Evolutionary conservation across 1,140 invertebrate genomes (phyloP).

Genomic region (Brachionus angularis): DNA sequence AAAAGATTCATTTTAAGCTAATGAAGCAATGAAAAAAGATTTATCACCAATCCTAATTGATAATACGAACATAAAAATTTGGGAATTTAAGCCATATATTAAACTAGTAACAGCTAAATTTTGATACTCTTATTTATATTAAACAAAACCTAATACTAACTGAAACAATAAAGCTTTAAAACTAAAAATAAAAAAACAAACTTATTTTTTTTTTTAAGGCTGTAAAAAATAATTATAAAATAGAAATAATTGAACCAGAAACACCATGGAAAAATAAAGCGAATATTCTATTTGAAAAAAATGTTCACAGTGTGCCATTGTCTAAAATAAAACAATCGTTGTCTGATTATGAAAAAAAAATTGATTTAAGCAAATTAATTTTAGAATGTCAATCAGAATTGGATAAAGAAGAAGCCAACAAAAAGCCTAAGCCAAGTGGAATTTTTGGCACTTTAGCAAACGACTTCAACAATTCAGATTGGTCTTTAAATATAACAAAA

Average conservation of each 20-base stretch:
- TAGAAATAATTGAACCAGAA: slow-evolving; percentile 28
- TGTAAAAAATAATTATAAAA: slow-evolving; percentile 18
- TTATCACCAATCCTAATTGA: slow-evolving; percentile 31
- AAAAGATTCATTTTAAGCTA: not conserved
- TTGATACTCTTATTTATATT: not conserved
- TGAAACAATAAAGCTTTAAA: too few species aligned
- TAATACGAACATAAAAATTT: slow-evolving; percentile 41
- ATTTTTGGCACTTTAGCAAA: slow-evolving; percentile 10
- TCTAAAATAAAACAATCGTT: not conserved
- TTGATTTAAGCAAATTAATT: not conserved
- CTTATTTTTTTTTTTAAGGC: not conserved
- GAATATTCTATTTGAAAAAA: not conserved
- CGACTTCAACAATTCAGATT: slow-evolving; percentile 2
- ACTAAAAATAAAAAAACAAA: not conserved
- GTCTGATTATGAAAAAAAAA: not conserved
- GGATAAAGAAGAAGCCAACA: not conserved
- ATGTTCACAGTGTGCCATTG: not conserved
- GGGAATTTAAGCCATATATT: slow-evolving; percentile 43
- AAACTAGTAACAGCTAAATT: slow-evolving; percentile 21
- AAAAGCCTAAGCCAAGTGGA: not conserved
- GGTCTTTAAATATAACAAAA: not conserved
- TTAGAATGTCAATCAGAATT: slow-evolving; percentile 1
- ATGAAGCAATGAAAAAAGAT: slow-evolving; percentile 11
- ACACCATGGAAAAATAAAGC: slow-evolving; percentile 23
- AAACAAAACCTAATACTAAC: too few species aligned